phyloP scores from a whole-genome alignment of 1,140 invertebrate genomes.

The Eurytemora carolleeae region DNA sequence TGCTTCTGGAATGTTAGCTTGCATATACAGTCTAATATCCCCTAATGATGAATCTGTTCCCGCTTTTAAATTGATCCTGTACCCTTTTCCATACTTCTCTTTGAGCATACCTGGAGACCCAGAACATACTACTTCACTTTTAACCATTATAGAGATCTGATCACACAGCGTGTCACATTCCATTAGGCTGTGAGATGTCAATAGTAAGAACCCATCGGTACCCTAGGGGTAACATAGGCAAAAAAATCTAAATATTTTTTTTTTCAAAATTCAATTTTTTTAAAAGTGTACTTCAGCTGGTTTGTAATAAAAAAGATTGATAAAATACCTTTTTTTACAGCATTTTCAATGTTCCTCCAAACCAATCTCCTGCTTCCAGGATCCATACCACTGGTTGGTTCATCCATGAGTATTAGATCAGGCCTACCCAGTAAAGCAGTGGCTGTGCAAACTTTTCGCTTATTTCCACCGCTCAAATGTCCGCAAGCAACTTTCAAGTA shows the following conservation, averaged over 20 bases:
- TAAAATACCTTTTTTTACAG: slow-evolving; percentile 13
- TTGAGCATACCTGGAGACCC: slow-evolving; percentile 29
- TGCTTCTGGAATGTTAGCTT: not conserved
- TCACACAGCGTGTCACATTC: slow-evolving; percentile 26
- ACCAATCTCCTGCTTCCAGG: slow-evolving; percentile 38
- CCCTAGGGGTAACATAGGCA: no score
- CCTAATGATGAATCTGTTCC: not conserved
- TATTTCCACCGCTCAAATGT: slow-evolving; percentile 50
- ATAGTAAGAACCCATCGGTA: no score
- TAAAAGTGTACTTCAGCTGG: no score
- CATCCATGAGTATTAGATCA: slow-evolving; percentile 42
- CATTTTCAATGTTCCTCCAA: slow-evolving; percentile 22
- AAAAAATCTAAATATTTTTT: no score
- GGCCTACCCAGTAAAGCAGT: slow-evolving; percentile 54
- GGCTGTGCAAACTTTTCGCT: slow-evolving; percentile 60
- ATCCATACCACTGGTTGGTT: slow-evolving; percentile 29
- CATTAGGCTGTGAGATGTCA: slow-evolving; percentile 23
- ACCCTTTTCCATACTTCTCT: slow-evolving; percentile 1
- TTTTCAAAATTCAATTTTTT: no score
- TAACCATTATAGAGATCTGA: slow-evolving; percentile 28
- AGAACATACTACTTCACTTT: slow-evolving; percentile 31
- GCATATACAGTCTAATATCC: not conserved
- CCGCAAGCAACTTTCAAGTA: slow-evolving; percentile 24
- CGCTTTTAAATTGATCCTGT: not conserved
- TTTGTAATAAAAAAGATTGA: no score